Percentiles rank a stretch among this genome's conserved stretches.
Evolutionary conservation across 23 tunicate genomes (phyloP).

Genomic region (Aplidium turbinatum): DNA sequence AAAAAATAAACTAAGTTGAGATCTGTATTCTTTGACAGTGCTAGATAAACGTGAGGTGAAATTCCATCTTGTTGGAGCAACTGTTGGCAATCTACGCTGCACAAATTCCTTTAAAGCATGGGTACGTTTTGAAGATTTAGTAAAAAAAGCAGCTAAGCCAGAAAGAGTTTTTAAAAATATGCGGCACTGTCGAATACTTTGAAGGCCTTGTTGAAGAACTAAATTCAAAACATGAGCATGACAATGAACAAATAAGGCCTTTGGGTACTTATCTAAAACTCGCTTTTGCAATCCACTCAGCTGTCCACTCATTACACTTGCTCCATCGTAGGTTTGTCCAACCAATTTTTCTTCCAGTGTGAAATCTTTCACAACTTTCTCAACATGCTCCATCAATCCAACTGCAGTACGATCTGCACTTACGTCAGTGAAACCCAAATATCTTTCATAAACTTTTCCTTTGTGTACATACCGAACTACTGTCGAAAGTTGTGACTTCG

Average conservation of each 20-base stretch:
- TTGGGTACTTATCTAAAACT: conserved; percentile 1
- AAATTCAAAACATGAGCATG: conserved; percentile 1
- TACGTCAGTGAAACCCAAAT: conserved; percentile 2
- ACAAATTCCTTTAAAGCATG: conserved; percentile 7
- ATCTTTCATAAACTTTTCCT: background rate
- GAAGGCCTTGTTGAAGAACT: conserved; percentile 2
- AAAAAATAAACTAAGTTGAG: background rate
- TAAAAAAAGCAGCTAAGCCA: conserved; percentile 9
- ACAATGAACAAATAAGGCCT: conserved; percentile 4
- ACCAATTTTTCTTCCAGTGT: background rate
- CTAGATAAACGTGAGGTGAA: conserved; percentile 7
- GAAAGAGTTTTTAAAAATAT: background rate
- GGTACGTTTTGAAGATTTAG: background rate
- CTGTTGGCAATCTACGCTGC: background rate
- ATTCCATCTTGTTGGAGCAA: conserved; percentile 11
- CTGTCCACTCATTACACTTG: conserved; percentile 12
- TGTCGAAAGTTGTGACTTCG: conserved; percentile 5
- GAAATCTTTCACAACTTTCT: background rate
- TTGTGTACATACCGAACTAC: conserved; percentile 3
- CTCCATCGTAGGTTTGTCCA: conserved; percentile 17
- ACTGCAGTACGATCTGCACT: conserved; percentile 3
- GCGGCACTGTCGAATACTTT: background rate
- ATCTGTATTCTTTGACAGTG: conserved; percentile 3
- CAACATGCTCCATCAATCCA: conserved; percentile 11
- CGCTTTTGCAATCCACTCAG: conserved; percentile 2